Evolutionary conservation across 2,888 invertebrate genomes (phyloP).

Genomic region (Flabesymbios commensalis): DNA sequence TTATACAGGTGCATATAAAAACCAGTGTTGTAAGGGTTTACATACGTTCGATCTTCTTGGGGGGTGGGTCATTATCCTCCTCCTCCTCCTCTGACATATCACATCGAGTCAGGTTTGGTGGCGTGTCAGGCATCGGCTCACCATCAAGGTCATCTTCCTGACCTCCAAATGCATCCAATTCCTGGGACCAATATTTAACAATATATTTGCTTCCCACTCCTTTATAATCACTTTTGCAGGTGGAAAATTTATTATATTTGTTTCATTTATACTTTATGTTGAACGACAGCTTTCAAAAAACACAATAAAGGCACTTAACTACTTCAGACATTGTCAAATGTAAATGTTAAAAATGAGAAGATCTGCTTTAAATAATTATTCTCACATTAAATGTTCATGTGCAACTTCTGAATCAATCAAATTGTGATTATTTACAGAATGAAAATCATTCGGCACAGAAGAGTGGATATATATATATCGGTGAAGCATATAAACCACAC

Average conservation of each 20-base stretch:
- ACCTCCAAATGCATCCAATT: no score
- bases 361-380: background rate
- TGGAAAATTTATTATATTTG: no score
- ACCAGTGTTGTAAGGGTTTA: no score
- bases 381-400: background rate
- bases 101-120: background rate
- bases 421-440: background rate
- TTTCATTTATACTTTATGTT: no score
- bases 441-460: background rate
- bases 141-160: background rate
- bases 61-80: background rate
- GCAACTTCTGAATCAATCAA: background rate
- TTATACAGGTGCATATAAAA: no score
- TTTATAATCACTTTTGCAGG: no score
- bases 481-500: conserved; percentile 9
- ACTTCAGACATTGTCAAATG: background rate
- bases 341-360: background rate
- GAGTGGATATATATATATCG: background rate
- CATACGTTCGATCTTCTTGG: background rate
- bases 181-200: no score
- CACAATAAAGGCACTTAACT: background rate
- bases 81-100: background rate
- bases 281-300: no score
- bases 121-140: background rate
- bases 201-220: no score